Conservation (phyloP, 1,140 invertebrate species). For the Sarcophaga bullata region DNA sequence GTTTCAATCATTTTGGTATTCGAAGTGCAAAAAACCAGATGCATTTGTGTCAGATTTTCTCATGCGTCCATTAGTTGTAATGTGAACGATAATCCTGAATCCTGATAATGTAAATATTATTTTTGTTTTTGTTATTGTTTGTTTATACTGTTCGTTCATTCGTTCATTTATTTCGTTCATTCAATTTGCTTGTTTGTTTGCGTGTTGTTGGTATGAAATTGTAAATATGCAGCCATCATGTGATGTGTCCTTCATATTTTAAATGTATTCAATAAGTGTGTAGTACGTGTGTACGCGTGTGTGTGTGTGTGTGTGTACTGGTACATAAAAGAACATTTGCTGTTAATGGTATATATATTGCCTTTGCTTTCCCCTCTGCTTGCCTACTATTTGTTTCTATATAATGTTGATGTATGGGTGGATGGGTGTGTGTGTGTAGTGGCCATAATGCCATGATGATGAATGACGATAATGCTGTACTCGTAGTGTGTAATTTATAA, state of each 20-base stretch:
- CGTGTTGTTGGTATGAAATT: no score
- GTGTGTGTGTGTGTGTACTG: no score
- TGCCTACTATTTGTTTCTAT: background rate
- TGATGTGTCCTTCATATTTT: no score
- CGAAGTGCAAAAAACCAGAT: background rate
- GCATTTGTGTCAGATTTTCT: slow-evolving; percentile 36
- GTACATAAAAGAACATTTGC: no score
- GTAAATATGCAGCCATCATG: no score
- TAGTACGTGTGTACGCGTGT: no score
- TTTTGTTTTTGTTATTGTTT: background rate
- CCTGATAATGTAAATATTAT: slow-evolving; percentile 10
- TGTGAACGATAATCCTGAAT: slow-evolving; percentile 16
- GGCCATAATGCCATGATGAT: background rate
- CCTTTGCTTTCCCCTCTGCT: no score
- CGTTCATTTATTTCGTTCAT: no score
- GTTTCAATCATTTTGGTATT: background rate
- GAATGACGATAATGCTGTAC: slow-evolving; percentile 8
- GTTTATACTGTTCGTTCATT: no score
- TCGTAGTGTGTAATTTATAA: slow-evolving; percentile 22
- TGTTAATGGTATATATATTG: no score
- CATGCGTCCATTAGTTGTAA: slow-evolving; percentile 32
- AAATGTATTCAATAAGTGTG: no score
- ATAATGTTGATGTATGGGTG: background rate
- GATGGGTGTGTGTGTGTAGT: background rate
- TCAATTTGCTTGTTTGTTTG: no score